Evolutionary conservation across 2,888 invertebrate species (phyloP).

Genomic region (Crocallis elinguaria): DNA sequence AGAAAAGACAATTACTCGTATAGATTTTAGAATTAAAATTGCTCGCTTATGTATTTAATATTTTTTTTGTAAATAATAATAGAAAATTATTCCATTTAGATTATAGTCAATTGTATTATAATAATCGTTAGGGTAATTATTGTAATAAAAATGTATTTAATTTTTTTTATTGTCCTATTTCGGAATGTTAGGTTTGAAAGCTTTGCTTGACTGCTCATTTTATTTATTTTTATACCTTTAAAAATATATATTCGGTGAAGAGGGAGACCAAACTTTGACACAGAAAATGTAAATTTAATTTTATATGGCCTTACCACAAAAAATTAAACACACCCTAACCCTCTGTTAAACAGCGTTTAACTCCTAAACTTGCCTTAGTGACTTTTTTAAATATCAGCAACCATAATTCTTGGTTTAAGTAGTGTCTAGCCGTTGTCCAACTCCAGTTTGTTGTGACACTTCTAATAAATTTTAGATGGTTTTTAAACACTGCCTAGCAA

Average conservation of each 20-base stretch:
- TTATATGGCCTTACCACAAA: no score
- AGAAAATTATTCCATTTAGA: conserved; percentile 75
- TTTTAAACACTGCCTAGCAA: no score
- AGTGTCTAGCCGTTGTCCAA: no score
- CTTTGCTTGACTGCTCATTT: conserved; percentile 18
- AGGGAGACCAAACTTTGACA: conserved; percentile 21
- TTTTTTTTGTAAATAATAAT: conserved; percentile 74
- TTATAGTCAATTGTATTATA: conserved; percentile 78
- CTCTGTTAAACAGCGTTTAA: no score
- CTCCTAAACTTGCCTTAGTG: no score
- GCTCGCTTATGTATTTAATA: conserved; percentile 62
- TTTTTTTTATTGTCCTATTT: conserved; percentile 52
- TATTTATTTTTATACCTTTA: conserved; percentile 11
- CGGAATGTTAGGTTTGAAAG: conserved; percentile 25
- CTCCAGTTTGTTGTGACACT: no score
- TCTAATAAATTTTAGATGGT: no score
- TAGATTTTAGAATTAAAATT: conserved; percentile 37
- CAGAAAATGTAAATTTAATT: conserved; percentile 9
- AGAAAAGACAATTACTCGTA: conserved; percentile 52
- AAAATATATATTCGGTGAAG: conserved; percentile 1
- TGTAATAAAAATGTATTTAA: conserved; percentile 62
- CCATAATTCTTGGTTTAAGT: no score
- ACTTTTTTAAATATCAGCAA: no score
- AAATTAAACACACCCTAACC: no score
- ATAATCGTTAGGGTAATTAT: conserved; percentile 71